Percentiles rank a stretch among this genome's conserved stretches.
These are phyloP conservation scores for Tetraneura akinire DNA, from an alignment of 1,140 invertebrate species.

Conservation along the genomic window DNA sequence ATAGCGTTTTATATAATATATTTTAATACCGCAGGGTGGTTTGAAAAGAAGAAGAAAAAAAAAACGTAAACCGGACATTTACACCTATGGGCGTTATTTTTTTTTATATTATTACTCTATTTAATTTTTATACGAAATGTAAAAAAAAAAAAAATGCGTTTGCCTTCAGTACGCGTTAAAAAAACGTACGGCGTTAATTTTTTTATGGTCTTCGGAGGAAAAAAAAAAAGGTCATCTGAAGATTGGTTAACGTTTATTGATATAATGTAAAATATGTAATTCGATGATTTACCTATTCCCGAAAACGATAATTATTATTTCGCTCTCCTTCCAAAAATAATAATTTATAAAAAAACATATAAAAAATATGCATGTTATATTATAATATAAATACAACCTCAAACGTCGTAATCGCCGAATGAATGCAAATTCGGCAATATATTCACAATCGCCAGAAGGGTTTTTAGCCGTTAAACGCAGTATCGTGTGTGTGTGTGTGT, in stretches of 20 bases:
- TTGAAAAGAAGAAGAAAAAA: no score
- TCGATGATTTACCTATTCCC: no score
- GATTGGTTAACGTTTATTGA: no score
- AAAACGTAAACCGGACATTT: not conserved
- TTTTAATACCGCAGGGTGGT: not conserved
- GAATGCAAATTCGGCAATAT: constrained; percentile 41
- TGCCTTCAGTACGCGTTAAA: not conserved
- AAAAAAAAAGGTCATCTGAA: no score
- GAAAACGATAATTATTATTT: not conserved
- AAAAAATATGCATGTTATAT: no score
- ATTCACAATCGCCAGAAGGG: not conserved
- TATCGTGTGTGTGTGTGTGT: constrained; percentile 1
- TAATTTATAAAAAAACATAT: no score
- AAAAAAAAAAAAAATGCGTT: no score
- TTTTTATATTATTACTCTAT: not conserved
- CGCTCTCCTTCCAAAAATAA: not conserved
- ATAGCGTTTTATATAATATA: no score
- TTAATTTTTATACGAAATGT: not conserved
- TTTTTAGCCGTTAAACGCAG: constrained; percentile 15
- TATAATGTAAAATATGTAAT: not conserved
- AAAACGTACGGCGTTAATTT: no score
- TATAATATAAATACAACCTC: not conserved
- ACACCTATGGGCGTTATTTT: constrained; percentile 12
- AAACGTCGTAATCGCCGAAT: constrained; percentile 17
- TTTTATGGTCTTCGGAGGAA: no score